Base-by-base conservation (phyloP, 2,888 invertebrate species). In the Euclidia mi region DNA sequence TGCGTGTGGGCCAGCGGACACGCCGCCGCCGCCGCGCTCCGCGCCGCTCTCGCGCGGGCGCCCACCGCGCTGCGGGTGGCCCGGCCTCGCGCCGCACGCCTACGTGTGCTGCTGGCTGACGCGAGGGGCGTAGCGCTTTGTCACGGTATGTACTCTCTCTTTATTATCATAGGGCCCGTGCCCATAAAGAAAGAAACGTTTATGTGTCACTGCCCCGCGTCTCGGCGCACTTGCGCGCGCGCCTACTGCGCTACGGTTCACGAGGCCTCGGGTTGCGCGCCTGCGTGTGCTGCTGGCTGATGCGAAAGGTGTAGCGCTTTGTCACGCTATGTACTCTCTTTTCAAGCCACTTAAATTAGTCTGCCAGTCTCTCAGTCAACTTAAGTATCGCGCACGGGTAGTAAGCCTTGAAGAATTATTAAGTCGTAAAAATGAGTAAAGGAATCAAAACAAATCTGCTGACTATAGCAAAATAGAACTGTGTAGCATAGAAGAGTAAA, bases 161-260 rank as follows among this genome's bases (percentile, higher is more conserved):
- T n/a, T n/a, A n/a, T n/a, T n/a, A n/a, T 2, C 3, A n/a, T 75
- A 92, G 93, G 45, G 88, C 88, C 56, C 59, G 84, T 47, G 93
- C 93, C 75, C 90, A 90, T 65, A 86, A 87, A 41, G 90, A 88
- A 71, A 85, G 87, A 72, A 92, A 91, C 46, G 88, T 85, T 71
- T 82, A 87, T 62, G 81, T 68, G 76, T 91, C 20, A 81, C 78
- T 1, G 80, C 76, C 3, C 91, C 88, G 3, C 74, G 92, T 74
- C 88, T 90, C 0, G 83, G 77, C 0, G 90, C 88, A 7, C 81
- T 91, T 53, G 72, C 72, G 58, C 85, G 82, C 52, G 79, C 74
- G 37, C 78, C 79, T 56, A 82, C 86, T 25, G 56, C 61, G 15
- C 64, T 83, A 51, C 70, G 76, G 0, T 56, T 81, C 72, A 78